These are phyloP conservation scores for Alauda arvensis DNA, from an alignment of 2,797 vertebrate species.

Conservation along the genomic window DNA sequence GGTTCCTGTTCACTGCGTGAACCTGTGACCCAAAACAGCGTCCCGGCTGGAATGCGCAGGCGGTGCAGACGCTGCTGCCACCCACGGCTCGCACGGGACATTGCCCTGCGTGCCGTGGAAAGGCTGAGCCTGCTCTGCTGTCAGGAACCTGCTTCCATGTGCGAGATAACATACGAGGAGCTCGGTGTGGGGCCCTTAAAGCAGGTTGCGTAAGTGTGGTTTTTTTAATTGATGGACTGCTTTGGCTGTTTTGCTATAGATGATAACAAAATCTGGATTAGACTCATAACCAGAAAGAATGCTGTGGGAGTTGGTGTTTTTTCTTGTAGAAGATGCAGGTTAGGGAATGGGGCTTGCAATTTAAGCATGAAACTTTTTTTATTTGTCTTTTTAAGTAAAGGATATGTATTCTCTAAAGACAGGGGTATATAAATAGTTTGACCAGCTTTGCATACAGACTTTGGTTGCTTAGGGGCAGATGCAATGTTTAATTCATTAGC, in stretches of 20 bases:
- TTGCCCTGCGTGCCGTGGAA: not conserved
- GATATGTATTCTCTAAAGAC: not conserved
- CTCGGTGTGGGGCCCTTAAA: not conserved
- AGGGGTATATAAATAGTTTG: not conserved
- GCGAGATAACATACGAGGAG: not conserved
- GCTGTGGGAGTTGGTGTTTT: not conserved
- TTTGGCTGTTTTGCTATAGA: not conserved
- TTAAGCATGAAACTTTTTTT: not conserved
- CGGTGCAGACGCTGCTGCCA: not conserved
- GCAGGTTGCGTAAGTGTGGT: not conserved
- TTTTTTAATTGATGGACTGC: not conserved
- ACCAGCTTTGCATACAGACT: not conserved
- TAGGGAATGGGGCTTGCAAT: not conserved
- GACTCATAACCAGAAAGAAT: not conserved
- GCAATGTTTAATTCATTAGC: not conserved
- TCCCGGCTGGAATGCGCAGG: not conserved
- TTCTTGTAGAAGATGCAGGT: not conserved
- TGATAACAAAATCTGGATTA: not conserved
- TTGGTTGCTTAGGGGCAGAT: not conserved
- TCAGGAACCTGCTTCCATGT: not conserved
- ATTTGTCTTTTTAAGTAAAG: not conserved
- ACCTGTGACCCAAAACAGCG: conserved; percentile 6
- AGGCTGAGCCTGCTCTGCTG: not conserved
- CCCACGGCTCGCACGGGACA: not conserved
- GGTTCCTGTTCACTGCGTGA: not conserved